phyloP scores from a whole-genome alignment of 2,113 vertebrate species.

The Pachyramphus minor region DNA sequence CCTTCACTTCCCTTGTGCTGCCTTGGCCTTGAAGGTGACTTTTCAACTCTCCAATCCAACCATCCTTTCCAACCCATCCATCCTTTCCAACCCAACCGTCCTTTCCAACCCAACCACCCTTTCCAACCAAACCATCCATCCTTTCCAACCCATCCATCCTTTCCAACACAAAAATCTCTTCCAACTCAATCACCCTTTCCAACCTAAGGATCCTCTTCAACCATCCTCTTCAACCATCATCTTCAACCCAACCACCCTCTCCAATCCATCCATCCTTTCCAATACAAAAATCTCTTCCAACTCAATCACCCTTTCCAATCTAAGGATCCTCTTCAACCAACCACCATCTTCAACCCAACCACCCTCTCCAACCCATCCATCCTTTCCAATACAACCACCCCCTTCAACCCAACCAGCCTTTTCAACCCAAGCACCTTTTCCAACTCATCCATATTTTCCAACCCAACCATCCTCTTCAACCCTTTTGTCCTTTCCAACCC shows the following conservation, averaged over 20 bases:
- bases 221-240: background rate
- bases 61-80: background rate
- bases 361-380: rapidly evolving
- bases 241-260: background rate
- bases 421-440: rapidly evolving
- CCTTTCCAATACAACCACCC: background rate
- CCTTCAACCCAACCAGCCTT: rapidly evolving
- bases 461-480: too few relatives aligned
- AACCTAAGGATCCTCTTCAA: background rate
- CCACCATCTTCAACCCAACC: background rate
- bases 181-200: background rate
- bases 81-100: background rate
- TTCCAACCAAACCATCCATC: background rate
- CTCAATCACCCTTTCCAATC: background rate
- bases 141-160: too few relatives aligned
- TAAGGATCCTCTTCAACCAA: too few relatives aligned
- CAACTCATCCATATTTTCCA: background rate
- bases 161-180: background rate
- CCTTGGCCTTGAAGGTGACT: background rate
- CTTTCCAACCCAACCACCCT: too few relatives aligned
- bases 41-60: background rate
- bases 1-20: rapidly evolving
- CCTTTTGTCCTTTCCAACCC: too few relatives aligned
- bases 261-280: rapidly evolving
- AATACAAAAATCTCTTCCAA: background rate